Evolutionary conservation across 1,140 invertebrate genomes (phyloP).

Genomic region (Drosophila sp.): DNA sequence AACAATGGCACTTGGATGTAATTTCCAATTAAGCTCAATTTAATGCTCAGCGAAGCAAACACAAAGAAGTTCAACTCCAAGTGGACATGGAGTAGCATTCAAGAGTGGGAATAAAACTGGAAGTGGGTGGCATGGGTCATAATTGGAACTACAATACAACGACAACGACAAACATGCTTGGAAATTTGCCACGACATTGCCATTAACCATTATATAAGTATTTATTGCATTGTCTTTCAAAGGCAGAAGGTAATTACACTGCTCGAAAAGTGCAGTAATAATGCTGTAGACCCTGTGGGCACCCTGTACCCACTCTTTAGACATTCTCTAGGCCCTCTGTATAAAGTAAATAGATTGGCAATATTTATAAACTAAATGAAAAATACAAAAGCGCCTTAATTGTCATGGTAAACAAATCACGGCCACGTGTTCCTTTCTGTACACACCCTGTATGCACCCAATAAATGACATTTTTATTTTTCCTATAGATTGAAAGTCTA

Average conservation of each 20-base stretch:
- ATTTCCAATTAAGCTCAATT: slow-evolving; percentile 81
- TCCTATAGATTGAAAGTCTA: background rate
- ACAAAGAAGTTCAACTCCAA: slow-evolving; percentile 35
- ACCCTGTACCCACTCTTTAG: background rate
- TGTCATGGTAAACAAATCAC: background rate
- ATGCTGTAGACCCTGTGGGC: background rate
- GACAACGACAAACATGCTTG: background rate
- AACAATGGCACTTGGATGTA: slow-evolving; percentile 69
- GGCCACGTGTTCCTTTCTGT: background rate
- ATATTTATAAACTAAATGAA: background rate
- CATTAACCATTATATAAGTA: slow-evolving; percentile 42
- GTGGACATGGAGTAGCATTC: slow-evolving; percentile 1
- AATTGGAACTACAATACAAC: slow-evolving; percentile 4
- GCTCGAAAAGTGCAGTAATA: slow-evolving; percentile 11
- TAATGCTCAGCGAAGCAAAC: slow-evolving; percentile 46
- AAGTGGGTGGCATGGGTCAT: slow-evolving; percentile 1
- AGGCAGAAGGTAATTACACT: slow-evolving; percentile 32
- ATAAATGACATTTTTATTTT: no score
- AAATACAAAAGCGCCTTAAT: background rate
- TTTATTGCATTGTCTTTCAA: slow-evolving; percentile 36
- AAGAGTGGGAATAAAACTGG: background rate
- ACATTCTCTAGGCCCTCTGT: no score
- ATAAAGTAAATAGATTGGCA: background rate
- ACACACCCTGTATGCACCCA: background rate
- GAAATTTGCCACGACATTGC: slow-evolving; percentile 24